Conservation (phyloP, 2,888 invertebrate genomes). For the Chrysolina haemoptera region DNA sequence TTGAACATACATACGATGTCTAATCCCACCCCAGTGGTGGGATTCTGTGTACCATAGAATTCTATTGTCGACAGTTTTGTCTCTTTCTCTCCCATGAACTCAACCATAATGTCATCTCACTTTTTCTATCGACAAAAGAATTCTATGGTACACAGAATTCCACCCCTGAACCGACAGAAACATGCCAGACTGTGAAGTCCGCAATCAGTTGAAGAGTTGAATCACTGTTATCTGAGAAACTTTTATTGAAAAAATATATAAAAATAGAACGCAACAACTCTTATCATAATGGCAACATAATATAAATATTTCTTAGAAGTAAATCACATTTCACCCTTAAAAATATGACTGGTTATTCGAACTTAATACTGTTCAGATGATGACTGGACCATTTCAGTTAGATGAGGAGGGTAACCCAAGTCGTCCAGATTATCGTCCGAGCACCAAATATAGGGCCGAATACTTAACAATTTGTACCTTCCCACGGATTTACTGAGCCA, state of each 20-base stretch:
- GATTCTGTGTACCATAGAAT: no score
- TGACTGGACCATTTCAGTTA: constrained; percentile 54
- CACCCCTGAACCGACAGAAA: no score
- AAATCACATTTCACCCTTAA: constrained; percentile 18
- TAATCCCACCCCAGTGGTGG: no score
- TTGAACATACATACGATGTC: no score
- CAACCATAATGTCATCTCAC: no score
- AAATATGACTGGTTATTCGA: background rate
- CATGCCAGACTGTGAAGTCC: no score
- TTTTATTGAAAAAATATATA: constrained; percentile 19
- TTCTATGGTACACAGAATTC: no score
- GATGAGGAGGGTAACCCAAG: constrained; percentile 63
- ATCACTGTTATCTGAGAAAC: background rate
- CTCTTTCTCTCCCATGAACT: no score
- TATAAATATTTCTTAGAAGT: constrained; percentile 8
- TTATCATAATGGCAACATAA: background rate
- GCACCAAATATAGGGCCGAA: constrained; percentile 63
- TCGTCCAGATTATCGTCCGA: constrained; percentile 60
- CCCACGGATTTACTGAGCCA: constrained; percentile 67
- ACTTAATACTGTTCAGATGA: constrained; percentile 27
- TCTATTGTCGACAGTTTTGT: no score
- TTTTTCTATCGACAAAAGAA: no score
- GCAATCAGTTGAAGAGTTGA: no score
- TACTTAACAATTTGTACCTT: constrained; percentile 62
- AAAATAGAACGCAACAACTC: constrained; percentile 21